Evolutionary conservation across 2,888 invertebrate genomes (phyloP).

Genomic region (Lypha dubia): DNA sequence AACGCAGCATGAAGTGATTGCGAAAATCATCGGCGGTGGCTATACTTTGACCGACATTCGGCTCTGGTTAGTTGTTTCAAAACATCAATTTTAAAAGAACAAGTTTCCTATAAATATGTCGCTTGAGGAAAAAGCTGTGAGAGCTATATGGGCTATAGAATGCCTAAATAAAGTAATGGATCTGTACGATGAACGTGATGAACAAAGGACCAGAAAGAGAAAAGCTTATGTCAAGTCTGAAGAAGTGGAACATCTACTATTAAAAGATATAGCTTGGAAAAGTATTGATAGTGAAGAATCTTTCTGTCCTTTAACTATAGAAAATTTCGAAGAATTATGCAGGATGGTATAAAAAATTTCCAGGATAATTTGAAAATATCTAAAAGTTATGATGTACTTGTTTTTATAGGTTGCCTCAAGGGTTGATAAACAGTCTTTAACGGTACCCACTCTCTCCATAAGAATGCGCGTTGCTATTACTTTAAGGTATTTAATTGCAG

Average conservation of each 20-base stretch:
- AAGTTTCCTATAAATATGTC: not conserved
- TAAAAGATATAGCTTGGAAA: conserved; percentile 49
- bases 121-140: conserved; percentile 7
- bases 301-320: conserved; percentile 46
- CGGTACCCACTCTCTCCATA: not conserved
- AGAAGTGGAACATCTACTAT: conserved; percentile 22
- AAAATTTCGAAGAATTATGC: conserved; percentile 39
- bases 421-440: not conserved
- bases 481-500: conserved; percentile 46
- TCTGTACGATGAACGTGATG: conserved; percentile 32
- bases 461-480: conserved; percentile 46
- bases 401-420: not conserved
- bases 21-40: too few relatives aligned
- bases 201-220: conserved; percentile 17
- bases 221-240: conserved; percentile 34
- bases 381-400: not conserved
- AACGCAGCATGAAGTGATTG: too few relatives aligned
- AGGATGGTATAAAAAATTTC: not conserved
- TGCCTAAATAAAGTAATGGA: conserved; percentile 41
- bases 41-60: too few relatives aligned
- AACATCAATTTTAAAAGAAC: too few relatives aligned
- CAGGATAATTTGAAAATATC: not conserved
- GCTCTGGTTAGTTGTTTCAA: too few relatives aligned
- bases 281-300: not conserved
- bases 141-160: conserved; percentile 32